Conservation (phyloP, 1,140 invertebrate species). For the Drosophila pachea region DNA sequence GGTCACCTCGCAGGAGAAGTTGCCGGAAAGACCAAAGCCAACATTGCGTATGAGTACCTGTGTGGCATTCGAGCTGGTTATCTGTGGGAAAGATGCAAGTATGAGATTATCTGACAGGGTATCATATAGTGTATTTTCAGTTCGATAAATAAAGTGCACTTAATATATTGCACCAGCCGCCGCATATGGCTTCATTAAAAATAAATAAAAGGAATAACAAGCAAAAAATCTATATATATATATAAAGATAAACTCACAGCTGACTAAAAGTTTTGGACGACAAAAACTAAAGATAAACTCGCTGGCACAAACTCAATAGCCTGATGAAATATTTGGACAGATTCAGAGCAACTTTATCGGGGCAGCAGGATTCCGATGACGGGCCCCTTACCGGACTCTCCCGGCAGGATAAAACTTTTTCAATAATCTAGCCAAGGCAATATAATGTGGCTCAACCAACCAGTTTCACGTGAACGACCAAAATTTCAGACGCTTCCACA, state of each 20-base stretch:
- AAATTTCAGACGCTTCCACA: slow-evolving; percentile 54
- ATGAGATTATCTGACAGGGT: background rate
- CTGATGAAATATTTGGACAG: slow-evolving; percentile 69
- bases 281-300: slow-evolving; percentile 69
- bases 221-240: slow-evolving; percentile 1
- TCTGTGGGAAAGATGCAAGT: slow-evolving; percentile 63
- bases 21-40: slow-evolving; percentile 86
- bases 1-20: slow-evolving; percentile 92
- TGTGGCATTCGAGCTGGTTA: slow-evolving; percentile 86
- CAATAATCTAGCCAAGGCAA: slow-evolving; percentile 65
- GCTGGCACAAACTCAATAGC: slow-evolving; percentile 65
- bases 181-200: slow-evolving; percentile 30
- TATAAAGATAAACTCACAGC: slow-evolving; percentile 3
- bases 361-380: slow-evolving; percentile 44
- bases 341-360: slow-evolving; percentile 64
- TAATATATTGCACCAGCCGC: slow-evolving; percentile 61
- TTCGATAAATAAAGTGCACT: slow-evolving; percentile 48
- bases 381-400: slow-evolving; percentile 3
- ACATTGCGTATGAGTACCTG: slow-evolving; percentile 87
- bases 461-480: slow-evolving; percentile 50
- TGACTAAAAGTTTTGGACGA: slow-evolving; percentile 58
- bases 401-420: slow-evolving; percentile 62
- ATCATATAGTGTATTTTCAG: background rate
- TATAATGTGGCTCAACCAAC: slow-evolving; percentile 43
- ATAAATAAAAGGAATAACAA: slow-evolving; percentile 18